These are phyloP conservation scores for Drosophila melanocephala DNA, from an alignment of 2,888 invertebrate species.

Conservation along the genomic window DNA sequence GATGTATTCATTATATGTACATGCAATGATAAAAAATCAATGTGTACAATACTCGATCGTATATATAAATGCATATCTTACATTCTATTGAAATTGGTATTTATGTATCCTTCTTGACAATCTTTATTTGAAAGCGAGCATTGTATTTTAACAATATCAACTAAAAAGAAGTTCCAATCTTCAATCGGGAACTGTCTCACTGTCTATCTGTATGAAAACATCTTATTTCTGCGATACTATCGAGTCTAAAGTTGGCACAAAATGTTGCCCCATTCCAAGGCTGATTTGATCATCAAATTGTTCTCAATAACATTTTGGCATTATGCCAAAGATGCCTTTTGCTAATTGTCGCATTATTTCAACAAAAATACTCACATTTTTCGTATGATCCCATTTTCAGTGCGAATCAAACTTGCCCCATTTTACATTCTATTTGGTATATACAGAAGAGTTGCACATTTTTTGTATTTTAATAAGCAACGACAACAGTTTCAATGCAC, in stretches of 20 bases:
- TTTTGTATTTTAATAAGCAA: slow-evolving; percentile 29
- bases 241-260: background rate
- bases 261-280: rapidly evolving
- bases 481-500: slow-evolving; percentile 6
- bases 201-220: background rate
- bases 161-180: background rate
- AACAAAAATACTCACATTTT: background rate
- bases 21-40: background rate
- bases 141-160: background rate
- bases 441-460: background rate
- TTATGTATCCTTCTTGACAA: background rate
- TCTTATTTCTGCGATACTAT: background rate
- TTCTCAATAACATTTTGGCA: no score
- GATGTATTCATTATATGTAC: background rate
- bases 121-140: background rate
- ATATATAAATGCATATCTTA: background rate
- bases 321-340: no score
- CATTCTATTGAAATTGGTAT: background rate
- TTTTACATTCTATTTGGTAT: background rate
- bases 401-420: background rate
- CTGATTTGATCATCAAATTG: background rate
- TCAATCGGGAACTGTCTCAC: background rate
- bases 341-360: background rate
- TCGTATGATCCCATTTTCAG: background rate
- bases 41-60: background rate